Evolutionary conservation across 2,113 vertebrate genomes (phyloP).

Genomic region (Chroicocephalus ridibundus): DNA sequence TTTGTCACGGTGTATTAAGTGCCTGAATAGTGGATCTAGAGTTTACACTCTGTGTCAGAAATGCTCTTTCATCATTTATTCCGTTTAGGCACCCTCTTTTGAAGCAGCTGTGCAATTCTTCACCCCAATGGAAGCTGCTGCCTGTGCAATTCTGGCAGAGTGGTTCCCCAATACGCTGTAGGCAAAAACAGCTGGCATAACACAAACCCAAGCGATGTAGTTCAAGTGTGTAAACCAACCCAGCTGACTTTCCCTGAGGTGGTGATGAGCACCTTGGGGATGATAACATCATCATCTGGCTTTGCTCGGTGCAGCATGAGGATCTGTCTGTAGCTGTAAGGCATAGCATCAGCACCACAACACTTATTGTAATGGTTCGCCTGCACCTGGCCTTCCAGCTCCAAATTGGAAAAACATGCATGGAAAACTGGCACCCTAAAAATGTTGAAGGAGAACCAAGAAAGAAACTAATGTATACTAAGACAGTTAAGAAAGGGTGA

Average conservation of each 20-base stretch:
- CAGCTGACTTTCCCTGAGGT: not conserved
- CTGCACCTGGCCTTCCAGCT: not conserved
- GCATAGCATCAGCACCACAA: not conserved
- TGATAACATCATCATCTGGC: not conserved
- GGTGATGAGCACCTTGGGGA: not conserved
- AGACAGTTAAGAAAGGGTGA: not conserved
- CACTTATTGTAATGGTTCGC: fast-evolving
- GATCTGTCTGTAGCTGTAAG: not conserved
- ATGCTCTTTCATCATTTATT: not conserved
- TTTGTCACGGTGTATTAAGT: not conserved
- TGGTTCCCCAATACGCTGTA: fast-evolving
- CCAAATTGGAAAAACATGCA: not conserved
- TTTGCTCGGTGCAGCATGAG: not conserved
- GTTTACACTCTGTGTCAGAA: not conserved
- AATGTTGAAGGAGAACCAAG: not conserved
- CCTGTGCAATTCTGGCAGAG: not conserved
- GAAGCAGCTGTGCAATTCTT: not conserved
- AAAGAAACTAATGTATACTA: not conserved
- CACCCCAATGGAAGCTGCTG: not conserved
- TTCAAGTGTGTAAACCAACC: not conserved
- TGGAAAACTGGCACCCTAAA: not conserved
- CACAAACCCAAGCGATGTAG: not conserved
- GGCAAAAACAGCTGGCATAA: not conserved
- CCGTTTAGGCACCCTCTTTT: not conserved
- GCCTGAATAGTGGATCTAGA: not conserved